phyloP scores from a whole-genome alignment of 2,797 vertebrate species.

The Xenopus petersii region DNA sequence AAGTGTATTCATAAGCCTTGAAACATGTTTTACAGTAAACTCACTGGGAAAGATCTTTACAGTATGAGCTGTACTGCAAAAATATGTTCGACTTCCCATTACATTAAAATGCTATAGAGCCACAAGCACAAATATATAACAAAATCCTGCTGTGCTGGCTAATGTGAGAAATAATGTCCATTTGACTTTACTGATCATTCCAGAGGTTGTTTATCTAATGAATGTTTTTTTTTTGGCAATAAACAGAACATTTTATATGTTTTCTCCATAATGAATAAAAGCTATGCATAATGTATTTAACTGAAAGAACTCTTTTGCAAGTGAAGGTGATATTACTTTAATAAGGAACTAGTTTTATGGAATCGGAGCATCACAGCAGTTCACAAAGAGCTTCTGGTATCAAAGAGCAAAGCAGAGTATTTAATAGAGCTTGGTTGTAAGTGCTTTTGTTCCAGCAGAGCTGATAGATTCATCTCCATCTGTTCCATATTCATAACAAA shows the following conservation, averaged over 20 bases:
- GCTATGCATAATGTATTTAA: not conserved
- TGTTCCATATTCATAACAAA: conserved; percentile 83
- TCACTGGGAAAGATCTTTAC: too few relatives aligned
- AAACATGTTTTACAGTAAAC: too few relatives aligned
- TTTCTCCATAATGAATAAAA: not conserved
- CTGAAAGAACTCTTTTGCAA: conserved; percentile 10
- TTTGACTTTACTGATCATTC: too few relatives aligned
- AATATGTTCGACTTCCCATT: too few relatives aligned
- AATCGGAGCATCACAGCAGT: conserved; percentile 76
- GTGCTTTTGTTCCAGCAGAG: conserved; percentile 76
- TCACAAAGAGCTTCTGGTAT: conserved; percentile 70
- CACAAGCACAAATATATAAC: not conserved
- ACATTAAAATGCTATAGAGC: not conserved
- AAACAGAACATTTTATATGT: too few relatives aligned
- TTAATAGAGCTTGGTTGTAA: conserved; percentile 74
- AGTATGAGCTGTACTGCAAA: too few relatives aligned
- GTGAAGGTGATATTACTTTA: conserved; percentile 69
- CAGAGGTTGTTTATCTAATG: too few relatives aligned
- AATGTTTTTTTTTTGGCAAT: too few relatives aligned
- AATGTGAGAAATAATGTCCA: too few relatives aligned
- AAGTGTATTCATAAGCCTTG: too few relatives aligned
- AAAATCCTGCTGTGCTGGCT: not conserved
- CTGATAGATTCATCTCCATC: conserved; percentile 75
- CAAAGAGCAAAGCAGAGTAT: conserved; percentile 74
- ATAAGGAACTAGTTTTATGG: conserved; percentile 69